These are phyloP conservation scores for Morpho helenor DNA, from an alignment of 2,888 invertebrate species.

Conservation along the genomic window DNA sequence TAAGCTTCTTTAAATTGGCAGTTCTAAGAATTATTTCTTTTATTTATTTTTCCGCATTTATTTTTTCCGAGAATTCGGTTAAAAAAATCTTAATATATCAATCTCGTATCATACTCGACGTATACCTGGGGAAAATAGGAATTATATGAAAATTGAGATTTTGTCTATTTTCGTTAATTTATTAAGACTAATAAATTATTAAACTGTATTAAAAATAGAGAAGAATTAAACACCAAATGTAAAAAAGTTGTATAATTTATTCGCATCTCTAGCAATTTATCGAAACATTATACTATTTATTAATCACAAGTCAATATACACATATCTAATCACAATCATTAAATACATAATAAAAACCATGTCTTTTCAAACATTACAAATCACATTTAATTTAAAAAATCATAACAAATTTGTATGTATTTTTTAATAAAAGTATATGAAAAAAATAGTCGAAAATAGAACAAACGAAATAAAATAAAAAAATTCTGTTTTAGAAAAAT, in stretches of 20 bases:
- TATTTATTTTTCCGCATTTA: neutral
- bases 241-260: slow-evolving; percentile 34
- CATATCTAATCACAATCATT: slow-evolving; percentile 5
- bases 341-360: neutral
- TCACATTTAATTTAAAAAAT: neutral
- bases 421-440: too few species aligned
- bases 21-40: neutral
- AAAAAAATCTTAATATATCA: too few species aligned
- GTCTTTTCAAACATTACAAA: slow-evolving; percentile 13
- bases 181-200: too few species aligned
- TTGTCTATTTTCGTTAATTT: too few species aligned
- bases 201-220: neutral
- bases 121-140: too few species aligned
- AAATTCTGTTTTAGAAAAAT: too few species aligned
- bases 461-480: too few species aligned
- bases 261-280: slow-evolving; percentile 21
- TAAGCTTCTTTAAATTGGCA: neutral
- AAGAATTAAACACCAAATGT: slow-evolving; percentile 20
- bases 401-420: too few species aligned
- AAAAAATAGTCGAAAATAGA: too few species aligned
- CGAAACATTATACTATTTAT: slow-evolving; percentile 6
- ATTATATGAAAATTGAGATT: too few species aligned
- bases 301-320: neutral
- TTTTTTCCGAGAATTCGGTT: slow-evolving; percentile 1
- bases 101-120: too few species aligned